These are phyloP conservation scores for Drosophila navojoa DNA, from an alignment of 1,140 invertebrate species.

Conservation along the genomic window DNA sequence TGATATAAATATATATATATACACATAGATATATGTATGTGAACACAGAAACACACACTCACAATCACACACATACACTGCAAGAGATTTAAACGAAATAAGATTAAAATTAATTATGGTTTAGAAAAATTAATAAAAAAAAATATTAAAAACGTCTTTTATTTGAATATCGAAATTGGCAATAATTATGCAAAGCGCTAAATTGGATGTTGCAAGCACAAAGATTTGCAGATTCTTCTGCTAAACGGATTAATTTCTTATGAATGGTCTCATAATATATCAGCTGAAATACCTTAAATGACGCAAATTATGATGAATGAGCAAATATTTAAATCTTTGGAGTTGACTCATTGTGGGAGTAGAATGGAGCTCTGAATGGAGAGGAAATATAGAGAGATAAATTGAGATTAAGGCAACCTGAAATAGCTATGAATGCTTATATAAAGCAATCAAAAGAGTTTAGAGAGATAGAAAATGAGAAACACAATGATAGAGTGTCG, in stretches of 20 bases:
- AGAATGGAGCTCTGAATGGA: no score
- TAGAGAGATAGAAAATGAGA: not conserved
- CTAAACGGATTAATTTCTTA: not conserved
- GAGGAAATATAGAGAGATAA: not conserved
- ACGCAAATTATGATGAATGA: not conserved
- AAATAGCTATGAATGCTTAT: no score
- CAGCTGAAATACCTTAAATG: not conserved
- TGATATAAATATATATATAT: constrained; percentile 16
- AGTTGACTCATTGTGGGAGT: no score
- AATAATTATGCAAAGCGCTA: not conserved
- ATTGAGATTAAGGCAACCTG: no score
- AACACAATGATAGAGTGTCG: not conserved
- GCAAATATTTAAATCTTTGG: no score
- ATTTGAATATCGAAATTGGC: constrained; percentile 1
- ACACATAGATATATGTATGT: constrained; percentile 13
- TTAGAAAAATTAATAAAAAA: constrained; percentile 47
- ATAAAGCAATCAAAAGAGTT: no score
- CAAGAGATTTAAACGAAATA: constrained; percentile 36
- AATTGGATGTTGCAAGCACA: not conserved
- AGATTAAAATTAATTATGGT: constrained; percentile 52
- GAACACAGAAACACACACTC: constrained; percentile 15
- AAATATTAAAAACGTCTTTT: constrained; percentile 22
- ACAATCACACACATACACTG: constrained; percentile 8
- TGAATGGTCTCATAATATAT: no score
- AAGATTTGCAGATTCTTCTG: not conserved